Evolutionary conservation across 1,140 invertebrate species (phyloP).

Genomic region (Lutraria rhynchaena): DNA sequence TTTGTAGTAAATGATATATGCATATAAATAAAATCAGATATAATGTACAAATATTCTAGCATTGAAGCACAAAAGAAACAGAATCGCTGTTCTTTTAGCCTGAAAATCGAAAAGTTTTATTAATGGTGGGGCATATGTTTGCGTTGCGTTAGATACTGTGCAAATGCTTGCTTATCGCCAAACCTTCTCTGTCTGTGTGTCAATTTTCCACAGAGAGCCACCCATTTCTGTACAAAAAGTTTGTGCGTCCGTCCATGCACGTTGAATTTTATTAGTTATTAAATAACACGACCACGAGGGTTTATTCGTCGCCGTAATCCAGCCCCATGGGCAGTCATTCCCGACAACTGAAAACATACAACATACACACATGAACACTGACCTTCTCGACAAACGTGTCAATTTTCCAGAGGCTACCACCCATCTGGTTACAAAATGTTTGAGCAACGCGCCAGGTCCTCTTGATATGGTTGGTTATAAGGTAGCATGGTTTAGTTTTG

Average conservation of each 20-base stretch:
- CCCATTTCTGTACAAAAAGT: neutral
- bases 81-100: no score
- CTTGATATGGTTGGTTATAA: conserved; percentile 48
- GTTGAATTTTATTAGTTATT: neutral
- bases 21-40: no score
- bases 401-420: conserved; percentile 36
- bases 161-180: no score
- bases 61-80: no score
- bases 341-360: neutral
- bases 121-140: no score
- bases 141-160: no score
- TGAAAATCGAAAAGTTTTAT: no score
- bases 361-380: neutral
- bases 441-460: conserved; percentile 18
- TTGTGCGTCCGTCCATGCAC: neutral
- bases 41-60: no score
- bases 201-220: neutral
- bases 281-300: neutral
- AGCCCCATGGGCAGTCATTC: neutral
- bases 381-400: conserved; percentile 37
- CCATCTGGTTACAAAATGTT: conserved; percentile 50
- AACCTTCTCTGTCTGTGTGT: neutral
- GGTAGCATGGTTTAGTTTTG: conserved; percentile 38
- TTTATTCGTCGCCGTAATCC: neutral
- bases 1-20: no score